Evolutionary conservation across 1,140 invertebrate genomes (phyloP).

Genomic region (Dreissena rostriformis): DNA sequence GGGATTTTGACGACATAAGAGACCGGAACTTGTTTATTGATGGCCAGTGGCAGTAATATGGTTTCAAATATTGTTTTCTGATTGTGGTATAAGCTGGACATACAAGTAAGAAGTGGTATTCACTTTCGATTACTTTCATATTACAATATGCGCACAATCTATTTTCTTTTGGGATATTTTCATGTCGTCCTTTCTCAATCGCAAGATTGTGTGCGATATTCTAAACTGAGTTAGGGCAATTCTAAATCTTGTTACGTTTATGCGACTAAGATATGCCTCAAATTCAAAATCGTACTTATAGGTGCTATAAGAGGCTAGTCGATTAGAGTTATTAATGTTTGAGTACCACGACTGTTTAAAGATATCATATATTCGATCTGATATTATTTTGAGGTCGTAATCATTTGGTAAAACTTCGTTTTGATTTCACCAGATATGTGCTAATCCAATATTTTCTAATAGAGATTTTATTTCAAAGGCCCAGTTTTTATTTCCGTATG

Average conservation of each 20-base stretch:
- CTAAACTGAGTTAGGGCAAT: conserved; percentile 9
- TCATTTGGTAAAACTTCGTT: background rate
- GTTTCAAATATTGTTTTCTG: conserved; percentile 28
- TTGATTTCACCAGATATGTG: conserved; percentile 14
- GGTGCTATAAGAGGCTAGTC: conserved; percentile 12
- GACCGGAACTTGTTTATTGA: background rate
- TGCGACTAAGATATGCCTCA: conserved; percentile 13
- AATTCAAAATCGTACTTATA: conserved; percentile 18
- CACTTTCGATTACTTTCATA: conserved; percentile 29
- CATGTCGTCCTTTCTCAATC: conserved; percentile 15
- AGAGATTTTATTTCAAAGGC: conserved; percentile 15
- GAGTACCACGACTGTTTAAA: conserved; percentile 13
- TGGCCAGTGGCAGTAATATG: conserved; percentile 25
- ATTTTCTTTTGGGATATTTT: conserved; percentile 28
- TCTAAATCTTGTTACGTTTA: conserved; percentile 6
- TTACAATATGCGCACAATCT: conserved; percentile 5
- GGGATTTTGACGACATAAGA: too few species aligned
- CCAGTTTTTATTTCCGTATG: conserved; percentile 9
- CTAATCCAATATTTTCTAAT: conserved; percentile 18
- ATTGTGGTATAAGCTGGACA: conserved; percentile 3
- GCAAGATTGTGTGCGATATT: conserved; percentile 4
- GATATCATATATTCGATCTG: background rate
- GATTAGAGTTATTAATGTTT: conserved; percentile 11
- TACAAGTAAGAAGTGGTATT: conserved; percentile 17
- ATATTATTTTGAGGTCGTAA: background rate